Conservation (phyloP, 2,113 vertebrate genomes). For the Lycocorax pyrrhopterus region DNA sequence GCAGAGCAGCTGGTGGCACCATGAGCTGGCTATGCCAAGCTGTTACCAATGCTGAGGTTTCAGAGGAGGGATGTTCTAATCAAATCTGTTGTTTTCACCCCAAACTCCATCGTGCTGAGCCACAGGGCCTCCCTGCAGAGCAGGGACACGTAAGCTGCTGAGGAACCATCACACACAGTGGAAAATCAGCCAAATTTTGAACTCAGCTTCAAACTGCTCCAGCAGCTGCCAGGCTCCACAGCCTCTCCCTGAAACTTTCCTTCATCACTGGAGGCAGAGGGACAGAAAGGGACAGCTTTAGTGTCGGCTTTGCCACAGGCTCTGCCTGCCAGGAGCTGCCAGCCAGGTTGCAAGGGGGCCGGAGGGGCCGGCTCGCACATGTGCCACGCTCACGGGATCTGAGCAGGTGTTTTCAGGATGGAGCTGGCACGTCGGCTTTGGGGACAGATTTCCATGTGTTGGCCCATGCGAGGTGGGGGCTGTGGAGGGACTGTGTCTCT, state of each 20-base stretch:
- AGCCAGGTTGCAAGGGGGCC: rapidly evolving
- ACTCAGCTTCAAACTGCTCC: neutral
- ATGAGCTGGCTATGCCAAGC: neutral
- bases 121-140: neutral
- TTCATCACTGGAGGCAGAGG: neutral
- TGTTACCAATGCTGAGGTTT: rapidly evolving
- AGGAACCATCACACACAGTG: neutral
- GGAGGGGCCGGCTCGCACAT: rapidly evolving
- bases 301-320: rapidly evolving
- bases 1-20: rapidly evolving
- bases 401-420: neutral
- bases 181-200: neutral
- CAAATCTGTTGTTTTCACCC: neutral
- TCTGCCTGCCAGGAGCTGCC: neutral
- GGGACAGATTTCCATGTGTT: neutral
- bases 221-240: neutral
- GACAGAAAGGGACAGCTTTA: neutral
- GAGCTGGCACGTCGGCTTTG: rapidly evolving
- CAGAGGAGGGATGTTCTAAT: neutral
- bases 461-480: neutral
- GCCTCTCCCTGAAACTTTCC: neutral
- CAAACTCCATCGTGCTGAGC: rapidly evolving
- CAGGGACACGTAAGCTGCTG: rapidly evolving
- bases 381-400: neutral
- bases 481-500: neutral